These are phyloP conservation scores for Pemphredon lugubris DNA, from an alignment of 2,888 invertebrate genomes.

Conservation along the genomic window DNA sequence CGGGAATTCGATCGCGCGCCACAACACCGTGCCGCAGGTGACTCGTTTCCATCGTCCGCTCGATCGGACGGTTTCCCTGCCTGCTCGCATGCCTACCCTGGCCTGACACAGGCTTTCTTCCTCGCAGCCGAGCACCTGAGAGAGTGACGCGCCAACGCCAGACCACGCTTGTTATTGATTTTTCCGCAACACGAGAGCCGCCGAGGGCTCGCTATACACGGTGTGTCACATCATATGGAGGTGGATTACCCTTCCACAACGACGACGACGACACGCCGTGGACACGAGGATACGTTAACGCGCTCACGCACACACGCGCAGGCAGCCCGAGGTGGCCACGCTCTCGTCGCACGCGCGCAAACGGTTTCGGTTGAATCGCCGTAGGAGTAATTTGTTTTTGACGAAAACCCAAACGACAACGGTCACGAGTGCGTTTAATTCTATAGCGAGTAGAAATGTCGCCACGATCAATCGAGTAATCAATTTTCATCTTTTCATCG, in stretches of 20 bases:
- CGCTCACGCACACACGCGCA: slow-evolving; percentile 5
- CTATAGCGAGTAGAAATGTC: too few relatives aligned
- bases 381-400: too few relatives aligned
- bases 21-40: slow-evolving; percentile 67
- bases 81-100: slow-evolving; percentile 52
- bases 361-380: slow-evolving; percentile 3
- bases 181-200: slow-evolving; percentile 75
- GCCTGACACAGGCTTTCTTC: slow-evolving; percentile 61
- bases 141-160: slow-evolving; percentile 73
- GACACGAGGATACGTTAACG: slow-evolving; percentile 11
- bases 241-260: slow-evolving; percentile 65
- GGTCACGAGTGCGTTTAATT: too few relatives aligned
- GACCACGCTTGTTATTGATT: slow-evolving; percentile 79
- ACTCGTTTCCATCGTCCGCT: slow-evolving; percentile 69
- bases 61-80: slow-evolving; percentile 70
- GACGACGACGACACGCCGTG: neutral
- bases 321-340: too few relatives aligned
- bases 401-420: too few relatives aligned
- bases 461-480: too few relatives aligned
- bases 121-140: slow-evolving; percentile 71
- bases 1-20: slow-evolving; percentile 68
- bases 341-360: slow-evolving; percentile 19
- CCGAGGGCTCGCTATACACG: slow-evolving; percentile 55
- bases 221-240: slow-evolving; percentile 74
- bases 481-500: too few relatives aligned